phyloP scores from a whole-genome alignment of 2,113 vertebrate species.

The Chaenocephalus aceratus region DNA sequence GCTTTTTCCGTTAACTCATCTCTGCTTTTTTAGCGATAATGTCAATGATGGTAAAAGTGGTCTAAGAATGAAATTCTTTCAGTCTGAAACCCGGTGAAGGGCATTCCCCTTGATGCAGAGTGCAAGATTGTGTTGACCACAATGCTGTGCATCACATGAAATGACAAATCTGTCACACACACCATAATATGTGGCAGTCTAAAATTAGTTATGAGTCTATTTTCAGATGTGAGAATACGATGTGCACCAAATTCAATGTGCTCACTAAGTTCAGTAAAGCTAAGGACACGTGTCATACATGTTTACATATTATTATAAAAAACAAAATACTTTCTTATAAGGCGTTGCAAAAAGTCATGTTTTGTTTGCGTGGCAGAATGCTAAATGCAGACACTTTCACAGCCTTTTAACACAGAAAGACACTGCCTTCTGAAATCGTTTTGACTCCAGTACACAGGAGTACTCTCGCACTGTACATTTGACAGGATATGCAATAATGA shows the following conservation, averaged over 20 bases:
- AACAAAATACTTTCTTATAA: neutral
- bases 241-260: slow-evolving; percentile 1
- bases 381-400: neutral
- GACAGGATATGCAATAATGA: neutral
- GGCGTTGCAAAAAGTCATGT: no score
- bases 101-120: slow-evolving; percentile 63
- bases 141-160: slow-evolving; percentile 73
- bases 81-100: slow-evolving; percentile 55
- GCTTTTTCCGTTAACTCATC: neutral
- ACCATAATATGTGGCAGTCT: slow-evolving; percentile 67
- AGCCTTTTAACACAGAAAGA: neutral
- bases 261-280: neutral
- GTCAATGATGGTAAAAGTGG: slow-evolving; percentile 33
- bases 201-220: slow-evolving; percentile 75
- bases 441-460: neutral
- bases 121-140: slow-evolving; percentile 72
- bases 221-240: slow-evolving; percentile 58
- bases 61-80: slow-evolving; percentile 29
- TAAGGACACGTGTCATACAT: neutral
- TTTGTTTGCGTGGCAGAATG: neutral
- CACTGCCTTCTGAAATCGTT: neutral
- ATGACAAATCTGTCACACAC: slow-evolving; percentile 74
- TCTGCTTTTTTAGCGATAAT: slow-evolving; percentile 44
- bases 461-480: neutral
- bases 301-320: neutral